A percentile compares a stretch with the other conserved stretches of the same genome.
Evolutionary conservation across 2,797 vertebrate genomes (phyloP).

Genomic region (Propithecus deckenii): DNA sequence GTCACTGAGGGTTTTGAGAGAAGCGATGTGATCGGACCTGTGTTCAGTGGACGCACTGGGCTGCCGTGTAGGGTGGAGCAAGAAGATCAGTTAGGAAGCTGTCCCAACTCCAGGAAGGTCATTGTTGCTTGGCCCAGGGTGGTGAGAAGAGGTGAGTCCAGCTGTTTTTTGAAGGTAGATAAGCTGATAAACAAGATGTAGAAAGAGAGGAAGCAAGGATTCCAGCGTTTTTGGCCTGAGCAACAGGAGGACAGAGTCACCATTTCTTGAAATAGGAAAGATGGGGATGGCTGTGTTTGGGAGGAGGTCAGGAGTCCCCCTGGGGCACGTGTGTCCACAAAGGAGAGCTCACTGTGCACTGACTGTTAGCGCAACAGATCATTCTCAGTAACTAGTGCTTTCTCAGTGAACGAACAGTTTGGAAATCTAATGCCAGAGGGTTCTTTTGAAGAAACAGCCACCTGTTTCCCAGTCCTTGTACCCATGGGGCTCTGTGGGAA

Average conservation of each 20-base stretch:
- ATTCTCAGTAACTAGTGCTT: not conserved
- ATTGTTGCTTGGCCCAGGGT: no score
- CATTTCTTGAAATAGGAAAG: not conserved
- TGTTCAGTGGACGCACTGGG: no score
- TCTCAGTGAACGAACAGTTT: not conserved
- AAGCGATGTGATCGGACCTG: not conserved
- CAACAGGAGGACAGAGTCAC: not conserved
- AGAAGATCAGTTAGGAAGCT: fast-evolving
- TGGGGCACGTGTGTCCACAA: fast-evolving
- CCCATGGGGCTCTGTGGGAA: fast-evolving
- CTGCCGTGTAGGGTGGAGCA: not conserved
- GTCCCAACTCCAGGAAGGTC: fast-evolving
- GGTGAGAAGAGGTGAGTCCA: no score
- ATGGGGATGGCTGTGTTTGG: fast-evolving
- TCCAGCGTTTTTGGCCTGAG: not conserved
- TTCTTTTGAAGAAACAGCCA: not conserved
- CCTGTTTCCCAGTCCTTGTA: not conserved
- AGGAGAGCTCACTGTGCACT: fast-evolving
- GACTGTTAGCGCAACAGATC: fast-evolving
- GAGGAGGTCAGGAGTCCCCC: not conserved
- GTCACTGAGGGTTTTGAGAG: not conserved
- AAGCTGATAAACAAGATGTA: no score
- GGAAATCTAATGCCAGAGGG: not conserved
- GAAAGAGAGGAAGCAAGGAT: not conserved
- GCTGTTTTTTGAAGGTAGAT: not conserved